Base-by-base conservation (phyloP, 2,888 invertebrate species). In the Mimumesa dahlbomi region DNA sequence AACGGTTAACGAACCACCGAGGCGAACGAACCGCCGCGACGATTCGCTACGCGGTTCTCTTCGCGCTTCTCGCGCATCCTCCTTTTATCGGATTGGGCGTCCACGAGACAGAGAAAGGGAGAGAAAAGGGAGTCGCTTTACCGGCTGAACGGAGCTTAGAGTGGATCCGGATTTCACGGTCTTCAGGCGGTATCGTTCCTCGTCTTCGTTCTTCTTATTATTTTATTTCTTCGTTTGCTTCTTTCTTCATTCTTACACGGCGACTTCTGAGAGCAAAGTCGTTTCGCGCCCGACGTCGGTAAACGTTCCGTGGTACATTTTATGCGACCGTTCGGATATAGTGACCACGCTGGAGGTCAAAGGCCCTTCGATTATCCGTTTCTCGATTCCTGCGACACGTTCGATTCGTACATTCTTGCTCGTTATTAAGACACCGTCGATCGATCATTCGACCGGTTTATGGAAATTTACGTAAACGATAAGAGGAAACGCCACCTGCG, bases 31-130 rank as follows among this genome's bases (percentile, higher is more conserved):
- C 69, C 81, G 67, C 59, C 64, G 69, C 52, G 56, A 52, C 73
- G 77, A 82, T 82, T 82, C 81, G 80, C 75, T 77, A 82, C 81
- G 79, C 81, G 75, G 77, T 65, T 82, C 78, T 75, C 78, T 59
- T 75, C 77, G 68, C 77, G 77, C 45, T 68, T 66, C 67, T 64
- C 79, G 74, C 65, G 78, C 67, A 68, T 82, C 73, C 57, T 82
- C 74, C 80, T 67, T 77, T 80, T 82, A 82, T 82, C 80, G 80
- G 81, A 80, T 82, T 77, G 77, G 65, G 65, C 75, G 53, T 65
- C 63, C 59, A 42, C 45, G 54, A 25, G 59, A 56, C 52, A 16
- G 49, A 29, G 42, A 38, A 34, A 46, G 59, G 22, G 65, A 58
- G 63, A 64, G 67, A 61, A 48, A 38, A 57, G 66, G 63, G 65